Evolutionary conservation across 1,140 invertebrate species (phyloP), one percentile per base, ranked within the genome.

Genomic region (Neelides sp.): DNA sequence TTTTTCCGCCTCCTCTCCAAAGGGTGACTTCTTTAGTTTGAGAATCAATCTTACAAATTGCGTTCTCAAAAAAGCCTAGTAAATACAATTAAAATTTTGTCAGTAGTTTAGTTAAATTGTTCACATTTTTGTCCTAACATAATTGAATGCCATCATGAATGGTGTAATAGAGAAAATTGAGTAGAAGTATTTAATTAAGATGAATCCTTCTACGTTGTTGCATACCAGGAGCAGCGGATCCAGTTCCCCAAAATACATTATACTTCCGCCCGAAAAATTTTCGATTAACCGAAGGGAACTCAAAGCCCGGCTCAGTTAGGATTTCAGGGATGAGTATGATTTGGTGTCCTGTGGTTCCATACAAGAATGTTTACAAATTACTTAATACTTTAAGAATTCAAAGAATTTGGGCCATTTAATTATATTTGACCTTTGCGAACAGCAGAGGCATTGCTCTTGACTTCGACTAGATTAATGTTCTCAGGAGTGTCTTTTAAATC

Each of bases 231-330:
- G 45, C 28, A 28, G 45, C 36, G 22, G 34, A 35, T 10, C 45
- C 45, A 4, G 45, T 47, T 3, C 22, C 45, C 12, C 36, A 47
- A 23, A 47, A 23, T 35, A 15, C 34, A 19, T 28, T 7, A 20
- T 71, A 69, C 47, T 64, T 62, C 46, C 55, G 57, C 0, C 64
- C 64, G 41, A 62, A 62, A 37, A 50, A 63, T 24, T 47, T 50
- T 36, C 34, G 47, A 52, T 70, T 70, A 5, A 71, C 64, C 10
- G 56, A 58, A 19, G 70, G 68, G 34, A 70, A 32, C 4, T 65
- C 63, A 43, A 51, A 58, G 32, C 58, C 55, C 5, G 49, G 43
- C 15, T 55, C 35, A 5, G 54, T 7, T 7, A 56, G 36, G 12
- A 50, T 27, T 45, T 61, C 48, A 20, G 52, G 48, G 1, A 44